These are phyloP conservation scores for Merluccius polli DNA, from an alignment of 2,797 vertebrate species.

Conservation along the genomic window DNA sequence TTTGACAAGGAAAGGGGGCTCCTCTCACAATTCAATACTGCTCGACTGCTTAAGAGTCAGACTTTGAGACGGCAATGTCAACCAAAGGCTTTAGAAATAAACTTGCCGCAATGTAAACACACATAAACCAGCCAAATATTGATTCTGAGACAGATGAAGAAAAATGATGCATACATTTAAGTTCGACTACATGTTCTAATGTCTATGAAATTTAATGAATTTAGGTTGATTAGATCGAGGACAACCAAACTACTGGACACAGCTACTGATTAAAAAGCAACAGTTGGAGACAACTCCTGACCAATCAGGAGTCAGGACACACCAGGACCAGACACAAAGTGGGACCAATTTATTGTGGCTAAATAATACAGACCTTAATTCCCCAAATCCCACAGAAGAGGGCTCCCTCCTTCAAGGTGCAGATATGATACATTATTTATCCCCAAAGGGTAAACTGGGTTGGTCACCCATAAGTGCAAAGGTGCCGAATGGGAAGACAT, in stretches of 20 bases:
- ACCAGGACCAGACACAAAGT: too few species aligned
- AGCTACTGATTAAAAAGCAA: background rate
- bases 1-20: background rate
- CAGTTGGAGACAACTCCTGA: background rate
- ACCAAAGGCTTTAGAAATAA: background rate
- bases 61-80: background rate
- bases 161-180: background rate
- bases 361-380: background rate
- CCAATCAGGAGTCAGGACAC: too few species aligned
- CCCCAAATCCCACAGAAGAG: background rate
- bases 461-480: background rate
- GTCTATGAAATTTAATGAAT: background rate
- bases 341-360: background rate
- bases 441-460: background rate
- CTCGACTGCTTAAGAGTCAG: background rate
- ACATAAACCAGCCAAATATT: background rate
- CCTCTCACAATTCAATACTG: background rate
- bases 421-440: background rate
- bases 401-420: background rate
- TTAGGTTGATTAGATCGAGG: background rate
- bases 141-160: background rate
- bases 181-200: background rate
- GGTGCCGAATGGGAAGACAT: background rate
- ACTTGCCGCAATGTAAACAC: background rate
- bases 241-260: background rate